Percentiles rank a stretch among this genome's conserved stretches.
phyloP scores from a whole-genome alignment of 2,888 invertebrate species.

The Erpobdella octoculata region DNA sequence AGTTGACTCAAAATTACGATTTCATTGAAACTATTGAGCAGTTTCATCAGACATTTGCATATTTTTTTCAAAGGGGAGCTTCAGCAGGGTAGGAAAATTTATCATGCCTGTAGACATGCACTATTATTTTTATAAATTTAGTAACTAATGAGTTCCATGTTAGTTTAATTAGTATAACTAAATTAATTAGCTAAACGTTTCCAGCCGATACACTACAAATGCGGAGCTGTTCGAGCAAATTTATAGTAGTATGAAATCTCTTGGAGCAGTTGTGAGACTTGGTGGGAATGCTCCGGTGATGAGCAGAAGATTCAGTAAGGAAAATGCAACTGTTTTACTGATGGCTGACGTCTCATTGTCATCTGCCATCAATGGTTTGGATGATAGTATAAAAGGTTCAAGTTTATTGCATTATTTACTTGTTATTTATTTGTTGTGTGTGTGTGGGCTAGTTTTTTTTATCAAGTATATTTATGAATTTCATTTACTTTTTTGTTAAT shows the following conservation, averaged over 20 bases:
- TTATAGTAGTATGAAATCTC: slow-evolving; percentile 60
- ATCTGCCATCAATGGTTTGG: slow-evolving; percentile 26
- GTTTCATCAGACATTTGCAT: slow-evolving; percentile 67
- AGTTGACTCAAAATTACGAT: slow-evolving; percentile 60
- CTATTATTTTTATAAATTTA: neutral
- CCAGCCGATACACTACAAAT: slow-evolving; percentile 64
- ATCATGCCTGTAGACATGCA: neutral
- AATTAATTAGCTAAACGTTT: neutral
- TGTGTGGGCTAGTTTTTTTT: too few relatives aligned
- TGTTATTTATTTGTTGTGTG: too few relatives aligned
- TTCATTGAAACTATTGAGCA: slow-evolving; percentile 63
- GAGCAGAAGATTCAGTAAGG: slow-evolving; percentile 67
- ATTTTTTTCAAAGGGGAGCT: slow-evolving; percentile 74
- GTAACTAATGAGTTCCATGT: neutral
- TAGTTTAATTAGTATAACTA: neutral
- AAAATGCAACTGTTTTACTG: slow-evolving; percentile 70
- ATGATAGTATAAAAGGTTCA: slow-evolving; percentile 5
- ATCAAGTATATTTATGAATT: too few relatives aligned
- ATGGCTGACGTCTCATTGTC: slow-evolving; percentile 61
- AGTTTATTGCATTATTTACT: too few relatives aligned
- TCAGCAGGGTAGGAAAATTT: slow-evolving; percentile 66
- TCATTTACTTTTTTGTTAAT: too few relatives aligned
- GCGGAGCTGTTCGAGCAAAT: slow-evolving; percentile 64
- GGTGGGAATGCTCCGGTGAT: slow-evolving; percentile 79
- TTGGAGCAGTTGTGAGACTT: slow-evolving; percentile 61